phyloP scores from a whole-genome alignment of 92 coral and sea anemone species.

The Porites cylindrica region DNA sequence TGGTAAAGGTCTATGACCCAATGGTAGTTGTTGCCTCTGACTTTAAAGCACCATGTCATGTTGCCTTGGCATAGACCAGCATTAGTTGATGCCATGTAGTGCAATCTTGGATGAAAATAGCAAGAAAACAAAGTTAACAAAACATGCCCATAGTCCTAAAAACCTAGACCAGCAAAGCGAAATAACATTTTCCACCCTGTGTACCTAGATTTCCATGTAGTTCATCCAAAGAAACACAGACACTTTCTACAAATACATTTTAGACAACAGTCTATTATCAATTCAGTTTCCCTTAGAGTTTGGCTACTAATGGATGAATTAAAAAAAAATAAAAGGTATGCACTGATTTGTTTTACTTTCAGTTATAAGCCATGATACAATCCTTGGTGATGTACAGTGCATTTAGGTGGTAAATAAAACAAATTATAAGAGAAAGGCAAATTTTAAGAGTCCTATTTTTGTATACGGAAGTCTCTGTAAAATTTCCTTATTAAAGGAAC shows the following conservation, averaged over 20 bases:
- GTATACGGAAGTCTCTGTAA: no score
- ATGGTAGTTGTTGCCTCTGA: slow-evolving; percentile 49
- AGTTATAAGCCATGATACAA: slow-evolving; percentile 7
- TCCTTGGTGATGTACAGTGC: not conserved
- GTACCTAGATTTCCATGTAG: no score
- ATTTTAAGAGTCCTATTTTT: not conserved
- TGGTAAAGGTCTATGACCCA: slow-evolving; percentile 63
- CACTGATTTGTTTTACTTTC: slow-evolving; percentile 1
- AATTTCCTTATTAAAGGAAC: no score
- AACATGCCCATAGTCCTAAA: not conserved
- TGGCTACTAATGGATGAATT: no score
- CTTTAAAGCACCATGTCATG: slow-evolving; percentile 63
- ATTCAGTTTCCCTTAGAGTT: no score
- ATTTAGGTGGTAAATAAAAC: slow-evolving; percentile 7
- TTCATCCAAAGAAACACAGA: no score
- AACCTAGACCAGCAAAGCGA: slow-evolving; percentile 3
- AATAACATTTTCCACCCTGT: not conserved
- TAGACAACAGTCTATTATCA: no score
- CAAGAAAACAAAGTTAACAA: slow-evolving; percentile 2
- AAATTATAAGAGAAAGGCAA: slow-evolving; percentile 1
- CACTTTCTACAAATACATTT: no score
- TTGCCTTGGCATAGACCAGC: slow-evolving; percentile 69
- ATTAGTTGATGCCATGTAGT: slow-evolving; percentile 54
- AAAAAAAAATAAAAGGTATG: not conserved
- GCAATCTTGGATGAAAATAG: slow-evolving; percentile 18